Evolutionary conservation across 2,888 invertebrate species (phyloP), one percentile per base, ranked within the genome.

Genomic region (Perithous albicinctus): DNA sequence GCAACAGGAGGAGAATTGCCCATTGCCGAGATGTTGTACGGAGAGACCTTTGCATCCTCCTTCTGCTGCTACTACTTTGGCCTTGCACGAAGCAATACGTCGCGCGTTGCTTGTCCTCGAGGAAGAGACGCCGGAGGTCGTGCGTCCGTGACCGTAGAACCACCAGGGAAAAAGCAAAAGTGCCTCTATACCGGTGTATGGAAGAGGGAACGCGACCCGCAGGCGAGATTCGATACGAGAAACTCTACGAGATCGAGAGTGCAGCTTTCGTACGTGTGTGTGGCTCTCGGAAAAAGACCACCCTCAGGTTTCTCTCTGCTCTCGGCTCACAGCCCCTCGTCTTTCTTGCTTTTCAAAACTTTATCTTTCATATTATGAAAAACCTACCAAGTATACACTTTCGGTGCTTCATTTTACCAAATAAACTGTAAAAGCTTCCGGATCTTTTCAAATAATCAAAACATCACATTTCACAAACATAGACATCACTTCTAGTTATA

Each of bases 41-140:
- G 41, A n/a, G n/a, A n/a, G n/a, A 56, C 74, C 70, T 72, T 66
- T 85, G 81, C 79, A 74, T 66, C 38, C 51, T 41, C 20, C 46
- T 64, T 63, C 48, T 26, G 15, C 77, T 61, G 23, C 76, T 80
- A 26, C 48, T 63, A 67, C 66, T 35, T 69, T 56, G 73, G 51
- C 35, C 63, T 61, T 74, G 56, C 79, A 80, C 77, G 75, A 81
- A 80, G 35, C 35, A 35, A 61, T 32, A 61, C 35, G 59, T 35
- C 35, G 85, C 29, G 0, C 29, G 2, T 29, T 73, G 76, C 69
- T 75, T 76, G 32, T 73, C 73, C 51, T 51, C 73, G 48, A 51
- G 59, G 61, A 51, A 48, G 35, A 41, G 35, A n/a, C 48, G 46
- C 5, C 43, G 61, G 61, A 73, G 74, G 74, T 64, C 51, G 51